Evolutionary conservation across 2,113 vertebrate species (phyloP).

Genomic region (Brachirus orientalis): DNA sequence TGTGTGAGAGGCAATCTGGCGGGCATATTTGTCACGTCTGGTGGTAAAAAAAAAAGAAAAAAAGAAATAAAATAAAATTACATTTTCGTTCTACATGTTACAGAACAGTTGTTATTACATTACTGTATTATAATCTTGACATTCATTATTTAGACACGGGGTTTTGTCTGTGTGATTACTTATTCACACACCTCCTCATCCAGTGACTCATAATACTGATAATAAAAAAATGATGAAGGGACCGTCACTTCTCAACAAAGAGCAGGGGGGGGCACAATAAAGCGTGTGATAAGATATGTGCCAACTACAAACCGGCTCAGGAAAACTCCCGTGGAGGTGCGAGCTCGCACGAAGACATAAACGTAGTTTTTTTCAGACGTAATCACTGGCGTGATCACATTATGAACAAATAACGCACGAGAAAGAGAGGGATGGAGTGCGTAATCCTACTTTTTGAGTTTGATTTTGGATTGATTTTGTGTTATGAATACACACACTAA

Average conservation of each 20-base stretch:
- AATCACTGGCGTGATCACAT: slow-evolving; percentile 43
- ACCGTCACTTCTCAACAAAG: too few species aligned
- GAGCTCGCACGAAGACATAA: slow-evolving; percentile 73
- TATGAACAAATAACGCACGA: slow-evolving; percentile 10
- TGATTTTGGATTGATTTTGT: neutral
- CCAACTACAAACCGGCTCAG: slow-evolving; percentile 72
- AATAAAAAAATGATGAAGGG: slow-evolving; percentile 18
- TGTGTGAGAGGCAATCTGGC: too few species aligned
- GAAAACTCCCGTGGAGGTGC: slow-evolving; percentile 75
- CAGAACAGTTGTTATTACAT: too few species aligned
- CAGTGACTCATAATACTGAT: neutral
- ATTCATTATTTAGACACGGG: too few species aligned
- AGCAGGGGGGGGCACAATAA: slow-evolving; percentile 34
- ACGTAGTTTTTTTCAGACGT: slow-evolving; percentile 54
- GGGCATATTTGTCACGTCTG: too few species aligned
- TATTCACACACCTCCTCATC: neutral
- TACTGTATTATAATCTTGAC: too few species aligned
- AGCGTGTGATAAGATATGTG: slow-evolving; percentile 48
- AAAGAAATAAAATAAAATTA: too few species aligned
- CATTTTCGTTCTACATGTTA: too few species aligned
- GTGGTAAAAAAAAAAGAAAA: too few species aligned
- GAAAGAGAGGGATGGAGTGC: neutral
- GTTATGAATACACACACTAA: slow-evolving; percentile 1
- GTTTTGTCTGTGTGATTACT: too few species aligned
- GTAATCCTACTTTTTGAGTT: slow-evolving; percentile 20